A percentile compares a stretch with the other conserved stretches of the same genome.
These are phyloP conservation scores for Thermophis baileyi DNA, from an alignment of 2,113 vertebrate species.

Conservation along the genomic window DNA sequence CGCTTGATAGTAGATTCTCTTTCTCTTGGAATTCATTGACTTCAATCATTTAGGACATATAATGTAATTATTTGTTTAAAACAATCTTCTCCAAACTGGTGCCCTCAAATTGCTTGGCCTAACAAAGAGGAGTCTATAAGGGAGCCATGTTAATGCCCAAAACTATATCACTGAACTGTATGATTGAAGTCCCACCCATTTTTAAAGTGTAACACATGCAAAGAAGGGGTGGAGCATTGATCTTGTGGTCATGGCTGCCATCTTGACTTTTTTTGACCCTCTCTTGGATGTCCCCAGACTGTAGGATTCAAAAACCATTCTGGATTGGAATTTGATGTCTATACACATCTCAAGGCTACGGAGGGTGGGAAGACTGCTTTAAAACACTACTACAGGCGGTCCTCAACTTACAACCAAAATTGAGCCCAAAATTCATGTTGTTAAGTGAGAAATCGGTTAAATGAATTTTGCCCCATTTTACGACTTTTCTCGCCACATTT, in stretches of 20 bases:
- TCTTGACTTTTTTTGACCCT: not conserved
- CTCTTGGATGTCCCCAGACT: not conserved
- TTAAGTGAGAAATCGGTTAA: too few relatives aligned
- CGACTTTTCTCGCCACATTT: too few relatives aligned
- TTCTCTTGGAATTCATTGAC: slow-evolving; percentile 20
- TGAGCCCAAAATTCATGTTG: too few relatives aligned
- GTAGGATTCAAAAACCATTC: not conserved
- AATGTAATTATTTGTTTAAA: not conserved
- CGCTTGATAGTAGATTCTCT: not conserved
- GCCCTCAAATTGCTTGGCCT: not conserved
- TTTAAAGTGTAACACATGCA: not conserved
- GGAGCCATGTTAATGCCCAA: not conserved
- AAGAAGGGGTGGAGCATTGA: not conserved
- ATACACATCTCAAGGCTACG: not conserved
- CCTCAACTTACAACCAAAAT: too few relatives aligned
- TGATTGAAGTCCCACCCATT: not conserved
- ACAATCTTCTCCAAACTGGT: not conserved
- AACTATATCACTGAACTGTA: not conserved
- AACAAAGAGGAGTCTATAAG: not conserved
- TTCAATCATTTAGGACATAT: slow-evolving; percentile 35
- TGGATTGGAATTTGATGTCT: not conserved
- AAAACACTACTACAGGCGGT: not conserved
- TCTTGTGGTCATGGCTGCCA: not conserved
- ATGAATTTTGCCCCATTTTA: too few relatives aligned
- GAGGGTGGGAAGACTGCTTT: not conserved